Conservation (phyloP, 2,113 vertebrate genomes). For the Rhinolophus sinicus region DNA sequence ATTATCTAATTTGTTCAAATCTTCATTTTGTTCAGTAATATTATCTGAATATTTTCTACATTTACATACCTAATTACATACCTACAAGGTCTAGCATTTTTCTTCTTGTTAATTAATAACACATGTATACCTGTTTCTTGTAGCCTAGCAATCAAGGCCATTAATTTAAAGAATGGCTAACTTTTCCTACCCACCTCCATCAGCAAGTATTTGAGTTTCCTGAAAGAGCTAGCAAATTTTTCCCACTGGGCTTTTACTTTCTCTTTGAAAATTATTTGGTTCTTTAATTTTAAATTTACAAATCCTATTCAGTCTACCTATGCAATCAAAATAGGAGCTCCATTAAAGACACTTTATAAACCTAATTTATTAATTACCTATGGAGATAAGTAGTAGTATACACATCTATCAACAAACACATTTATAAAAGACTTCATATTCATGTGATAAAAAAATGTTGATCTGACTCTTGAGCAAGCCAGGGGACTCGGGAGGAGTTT, state of each 20-base stretch:
- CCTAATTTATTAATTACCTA: neutral
- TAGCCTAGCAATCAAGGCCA: neutral
- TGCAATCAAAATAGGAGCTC: neutral
- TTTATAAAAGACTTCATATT: neutral
- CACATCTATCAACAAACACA: neutral
- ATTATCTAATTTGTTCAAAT: neutral
- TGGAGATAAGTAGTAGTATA: neutral
- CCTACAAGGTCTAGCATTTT: neutral
- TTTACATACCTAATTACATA: neutral
- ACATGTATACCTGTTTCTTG: neutral
- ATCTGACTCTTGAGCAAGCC: neutral
- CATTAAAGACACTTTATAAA: neutral
- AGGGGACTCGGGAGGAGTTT: neutral
- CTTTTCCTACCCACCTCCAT: neutral
- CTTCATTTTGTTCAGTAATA: neutral
- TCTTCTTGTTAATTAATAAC: neutral
- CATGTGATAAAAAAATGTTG: neutral
- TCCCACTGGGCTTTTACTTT: neutral
- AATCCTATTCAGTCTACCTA: neutral
- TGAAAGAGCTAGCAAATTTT: neutral
- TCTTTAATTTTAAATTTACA: conserved; percentile 26
- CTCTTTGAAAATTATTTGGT: conserved; percentile 11
- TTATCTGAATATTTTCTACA: neutral
- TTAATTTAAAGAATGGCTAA: neutral
- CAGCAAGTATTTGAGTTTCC: neutral